phyloP scores from a whole-genome alignment of 1,140 invertebrate species.

The Berghia stephanieae region DNA sequence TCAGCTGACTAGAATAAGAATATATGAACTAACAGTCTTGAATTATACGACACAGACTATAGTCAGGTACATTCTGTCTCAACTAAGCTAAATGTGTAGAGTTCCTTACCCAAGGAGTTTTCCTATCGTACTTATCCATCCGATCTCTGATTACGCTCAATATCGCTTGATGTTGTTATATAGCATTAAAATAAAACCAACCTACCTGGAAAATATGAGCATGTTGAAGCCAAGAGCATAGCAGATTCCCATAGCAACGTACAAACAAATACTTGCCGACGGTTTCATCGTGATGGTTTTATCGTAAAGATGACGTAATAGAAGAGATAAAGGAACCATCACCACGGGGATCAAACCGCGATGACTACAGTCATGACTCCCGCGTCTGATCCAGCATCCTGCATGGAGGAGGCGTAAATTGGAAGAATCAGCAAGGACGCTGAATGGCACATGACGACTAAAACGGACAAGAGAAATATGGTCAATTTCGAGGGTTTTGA shows the following conservation, averaged over 20 bases:
- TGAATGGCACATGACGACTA: background rate
- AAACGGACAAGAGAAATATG: background rate
- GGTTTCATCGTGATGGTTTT: conserved; percentile 27
- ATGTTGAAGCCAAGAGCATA: conserved; percentile 8
- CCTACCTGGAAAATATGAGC: conserved; percentile 21
- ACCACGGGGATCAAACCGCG: conserved; percentile 4
- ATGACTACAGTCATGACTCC: background rate
- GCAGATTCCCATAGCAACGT: conserved; percentile 5
- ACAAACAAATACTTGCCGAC: background rate
- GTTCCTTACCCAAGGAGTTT: too few species aligned
- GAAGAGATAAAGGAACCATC: background rate
- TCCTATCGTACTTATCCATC: too few species aligned
- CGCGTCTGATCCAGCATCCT: conserved; percentile 13
- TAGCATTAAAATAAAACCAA: too few species aligned
- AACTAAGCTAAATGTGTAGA: too few species aligned
- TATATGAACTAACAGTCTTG: too few species aligned
- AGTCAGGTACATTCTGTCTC: too few species aligned
- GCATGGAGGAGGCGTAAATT: conserved; percentile 19
- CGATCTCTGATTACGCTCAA: too few species aligned
- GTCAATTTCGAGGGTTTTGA: background rate
- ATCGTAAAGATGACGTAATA: conserved; percentile 15
- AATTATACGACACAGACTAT: too few species aligned
- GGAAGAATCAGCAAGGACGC: background rate
- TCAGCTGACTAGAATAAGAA: too few species aligned
- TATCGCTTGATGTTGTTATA: too few species aligned